Evolutionary conservation across 2,888 invertebrate genomes (phyloP).

Genomic region (Tinea trinotella): DNA sequence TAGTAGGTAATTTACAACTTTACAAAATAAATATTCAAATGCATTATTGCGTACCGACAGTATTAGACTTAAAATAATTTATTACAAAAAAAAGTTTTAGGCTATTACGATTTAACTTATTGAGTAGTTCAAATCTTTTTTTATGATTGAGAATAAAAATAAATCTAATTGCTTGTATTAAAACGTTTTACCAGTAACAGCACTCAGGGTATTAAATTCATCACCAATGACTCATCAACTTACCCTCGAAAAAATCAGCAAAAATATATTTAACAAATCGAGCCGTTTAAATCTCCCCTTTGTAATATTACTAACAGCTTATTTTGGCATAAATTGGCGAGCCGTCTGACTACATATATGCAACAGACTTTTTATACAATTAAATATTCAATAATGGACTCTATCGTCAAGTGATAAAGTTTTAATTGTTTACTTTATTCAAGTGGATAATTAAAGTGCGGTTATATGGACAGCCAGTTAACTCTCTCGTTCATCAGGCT

Average conservation of each 20-base stretch:
- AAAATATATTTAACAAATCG: conserved; percentile 53
- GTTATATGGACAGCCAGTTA: background rate
- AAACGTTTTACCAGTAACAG: conserved; percentile 34
- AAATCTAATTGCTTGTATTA: conserved; percentile 25
- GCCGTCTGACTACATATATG: conserved; percentile 18
- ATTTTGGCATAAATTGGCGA: conserved; percentile 47
- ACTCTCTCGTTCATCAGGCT: conserved; percentile 16
- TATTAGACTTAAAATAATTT: too few species aligned
- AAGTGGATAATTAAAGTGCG: background rate
- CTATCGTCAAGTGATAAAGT: background rate
- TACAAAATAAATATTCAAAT: too few species aligned
- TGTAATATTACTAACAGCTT: conserved; percentile 58
- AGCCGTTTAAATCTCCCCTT: conserved; percentile 55
- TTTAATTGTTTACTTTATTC: background rate
- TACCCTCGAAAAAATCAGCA: conserved; percentile 31
- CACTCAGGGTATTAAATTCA: conserved; percentile 64
- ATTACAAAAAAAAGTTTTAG: too few species aligned
- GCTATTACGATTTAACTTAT: background rate
- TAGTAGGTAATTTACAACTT: background rate
- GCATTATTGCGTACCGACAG: too few species aligned
- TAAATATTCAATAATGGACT: background rate
- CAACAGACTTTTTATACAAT: background rate
- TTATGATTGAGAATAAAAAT: background rate
- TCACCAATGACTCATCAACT: conserved; percentile 51
- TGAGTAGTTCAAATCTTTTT: background rate